A percentile compares a stretch with the other conserved stretches of the same genome.
These are phyloP conservation scores for Brotula barbata DNA, from an alignment of 2,797 vertebrate species.

Conservation along the genomic window DNA sequence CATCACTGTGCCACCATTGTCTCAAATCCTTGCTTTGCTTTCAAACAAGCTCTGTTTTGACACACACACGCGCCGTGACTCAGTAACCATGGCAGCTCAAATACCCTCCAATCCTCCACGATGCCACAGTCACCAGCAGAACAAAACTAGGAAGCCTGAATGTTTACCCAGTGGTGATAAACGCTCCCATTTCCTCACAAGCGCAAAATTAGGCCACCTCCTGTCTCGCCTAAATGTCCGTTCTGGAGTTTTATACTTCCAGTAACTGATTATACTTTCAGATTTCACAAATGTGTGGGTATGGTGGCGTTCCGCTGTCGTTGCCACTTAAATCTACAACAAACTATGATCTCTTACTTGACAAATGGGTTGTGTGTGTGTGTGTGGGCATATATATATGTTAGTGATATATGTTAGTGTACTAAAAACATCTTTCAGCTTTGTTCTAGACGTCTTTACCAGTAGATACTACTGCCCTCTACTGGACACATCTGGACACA, in stretches of 20 bases:
- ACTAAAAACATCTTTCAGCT: constrained; percentile 8
- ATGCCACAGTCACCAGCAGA: constrained; percentile 43
- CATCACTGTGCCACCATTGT: constrained; percentile 9
- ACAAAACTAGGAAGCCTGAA: constrained; percentile 79
- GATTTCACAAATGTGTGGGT: constrained; percentile 21
- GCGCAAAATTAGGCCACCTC: constrained; percentile 67
- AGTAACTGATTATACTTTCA: constrained; percentile 12
- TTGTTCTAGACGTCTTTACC: background rate
- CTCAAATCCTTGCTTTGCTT: constrained; percentile 28
- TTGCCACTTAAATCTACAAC: constrained; percentile 25
- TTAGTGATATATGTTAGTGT: too few relatives aligned
- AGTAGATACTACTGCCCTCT: constrained; percentile 45
- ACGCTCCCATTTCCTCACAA: constrained; percentile 71
- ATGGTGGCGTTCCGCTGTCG: constrained; percentile 26
- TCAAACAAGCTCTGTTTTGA: constrained; percentile 41
- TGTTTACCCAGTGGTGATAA: constrained; percentile 74
- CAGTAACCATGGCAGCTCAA: constrained; percentile 37
- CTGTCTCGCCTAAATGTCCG: constrained; percentile 58
- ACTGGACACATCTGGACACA: constrained; percentile 17
- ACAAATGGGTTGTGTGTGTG: constrained; percentile 15
- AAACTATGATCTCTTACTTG: constrained; percentile 20
- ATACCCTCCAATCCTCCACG: constrained; percentile 44
- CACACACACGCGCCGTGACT: constrained; percentile 5
- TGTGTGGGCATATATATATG: too few relatives aligned
- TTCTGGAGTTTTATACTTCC: constrained; percentile 30